phyloP scores from a whole-genome alignment of 1,140 invertebrate species.

The Neotoxoptera formosana region DNA sequence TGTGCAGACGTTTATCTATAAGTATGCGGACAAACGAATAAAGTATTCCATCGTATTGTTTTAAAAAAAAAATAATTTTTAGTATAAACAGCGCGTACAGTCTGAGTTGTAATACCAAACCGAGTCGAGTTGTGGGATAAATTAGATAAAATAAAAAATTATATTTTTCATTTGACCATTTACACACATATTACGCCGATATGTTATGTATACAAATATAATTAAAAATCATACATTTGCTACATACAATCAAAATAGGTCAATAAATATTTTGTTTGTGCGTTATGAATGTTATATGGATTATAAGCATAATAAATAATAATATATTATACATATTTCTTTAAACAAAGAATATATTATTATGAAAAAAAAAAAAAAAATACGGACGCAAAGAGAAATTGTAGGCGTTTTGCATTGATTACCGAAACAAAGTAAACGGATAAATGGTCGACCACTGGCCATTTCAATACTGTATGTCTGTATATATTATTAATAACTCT shows the following conservation, averaged over 20 bases:
- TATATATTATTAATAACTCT: background rate
- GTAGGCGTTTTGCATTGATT: background rate
- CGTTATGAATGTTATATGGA: background rate
- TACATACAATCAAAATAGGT: background rate
- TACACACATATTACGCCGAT: background rate
- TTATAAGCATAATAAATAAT: background rate
- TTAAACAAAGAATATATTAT: background rate
- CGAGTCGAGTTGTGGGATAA: background rate
- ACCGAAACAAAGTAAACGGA: background rate
- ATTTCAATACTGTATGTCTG: background rate
- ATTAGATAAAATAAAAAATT: background rate
- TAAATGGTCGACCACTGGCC: background rate
- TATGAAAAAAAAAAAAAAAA: background rate
- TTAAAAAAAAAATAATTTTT: background rate
- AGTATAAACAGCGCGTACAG: background rate
- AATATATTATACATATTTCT: background rate
- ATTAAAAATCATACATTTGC: background rate
- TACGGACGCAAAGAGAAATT: background rate
- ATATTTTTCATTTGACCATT: background rate
- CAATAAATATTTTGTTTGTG: constrained; percentile 1
- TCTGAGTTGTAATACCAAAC: background rate
- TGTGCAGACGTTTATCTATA: background rate
- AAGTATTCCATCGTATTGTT: background rate
- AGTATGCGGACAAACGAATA: background rate
- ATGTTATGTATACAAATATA: constrained; percentile 11